Evolutionary conservation across 53 echinoderm and acorn worm genomes (phyloP).

Genomic region (Holothuria leucospilota): DNA sequence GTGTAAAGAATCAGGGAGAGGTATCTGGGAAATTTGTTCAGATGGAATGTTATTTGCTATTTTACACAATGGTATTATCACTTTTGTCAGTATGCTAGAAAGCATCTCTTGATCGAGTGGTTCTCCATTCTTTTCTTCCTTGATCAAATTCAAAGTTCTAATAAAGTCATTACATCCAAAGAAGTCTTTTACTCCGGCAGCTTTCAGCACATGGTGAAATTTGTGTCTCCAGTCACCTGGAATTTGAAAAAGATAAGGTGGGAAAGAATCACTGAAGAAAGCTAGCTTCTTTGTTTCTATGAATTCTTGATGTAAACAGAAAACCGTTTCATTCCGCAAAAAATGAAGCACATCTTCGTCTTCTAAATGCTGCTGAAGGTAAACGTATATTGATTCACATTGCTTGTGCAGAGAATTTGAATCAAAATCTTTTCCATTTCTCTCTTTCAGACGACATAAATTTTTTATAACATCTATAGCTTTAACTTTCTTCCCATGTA

Average conservation of each 20-base stretch:
- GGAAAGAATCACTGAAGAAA: not conserved
- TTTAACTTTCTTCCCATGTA: not conserved
- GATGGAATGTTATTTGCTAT: not conserved
- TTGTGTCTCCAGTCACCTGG: not conserved
- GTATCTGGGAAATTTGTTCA: not conserved
- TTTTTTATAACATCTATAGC: slow-evolving; percentile 8
- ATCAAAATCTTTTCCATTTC: not conserved
- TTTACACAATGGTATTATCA: slow-evolving; percentile 15
- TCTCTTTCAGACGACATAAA: not conserved
- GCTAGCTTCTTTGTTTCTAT: not conserved
- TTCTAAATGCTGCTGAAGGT: not conserved
- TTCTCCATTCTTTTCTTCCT: not conserved
- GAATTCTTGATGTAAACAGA: not conserved
- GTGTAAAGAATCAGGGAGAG: not conserved
- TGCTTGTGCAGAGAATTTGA: not conserved
- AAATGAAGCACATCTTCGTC: not conserved
- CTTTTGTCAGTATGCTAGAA: not conserved
- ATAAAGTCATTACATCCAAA: not conserved
- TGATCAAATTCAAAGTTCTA: not conserved
- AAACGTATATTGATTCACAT: slow-evolving; percentile 3
- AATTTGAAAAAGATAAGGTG: slow-evolving; percentile 17
- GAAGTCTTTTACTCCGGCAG: not conserved
- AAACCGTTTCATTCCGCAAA: not conserved
- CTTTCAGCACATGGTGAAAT: not conserved
- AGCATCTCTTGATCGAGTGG: not conserved